Evolutionary conservation across 2,113 vertebrate species (phyloP).

Genomic region (Ancistrus triradiatus): DNA sequence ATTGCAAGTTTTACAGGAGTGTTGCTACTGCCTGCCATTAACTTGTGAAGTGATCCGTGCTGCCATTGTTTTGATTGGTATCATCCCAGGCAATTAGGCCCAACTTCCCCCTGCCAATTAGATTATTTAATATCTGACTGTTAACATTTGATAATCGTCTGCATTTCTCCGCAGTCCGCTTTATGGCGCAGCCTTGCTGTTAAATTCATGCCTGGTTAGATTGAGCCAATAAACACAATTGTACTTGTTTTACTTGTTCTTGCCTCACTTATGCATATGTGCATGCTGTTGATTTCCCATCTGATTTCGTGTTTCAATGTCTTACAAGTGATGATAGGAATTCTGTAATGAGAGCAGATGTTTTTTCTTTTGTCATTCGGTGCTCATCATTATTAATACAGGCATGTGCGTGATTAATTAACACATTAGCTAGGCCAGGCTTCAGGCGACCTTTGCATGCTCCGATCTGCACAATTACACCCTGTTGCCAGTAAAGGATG

Average conservation of each 20-base stretch:
- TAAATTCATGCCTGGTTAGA: slow-evolving; percentile 46
- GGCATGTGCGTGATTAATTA: slow-evolving; percentile 25
- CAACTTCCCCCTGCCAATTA: slow-evolving; percentile 47
- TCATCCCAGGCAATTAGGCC: slow-evolving; percentile 44
- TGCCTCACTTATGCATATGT: slow-evolving; percentile 1
- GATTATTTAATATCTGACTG: slow-evolving; percentile 42
- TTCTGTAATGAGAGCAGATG: slow-evolving; percentile 28
- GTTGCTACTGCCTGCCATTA: slow-evolving; percentile 46
- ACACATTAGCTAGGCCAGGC: slow-evolving; percentile 32
- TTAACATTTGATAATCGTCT: slow-evolving; percentile 44
- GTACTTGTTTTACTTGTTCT: slow-evolving; percentile 30
- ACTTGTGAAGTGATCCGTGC: slow-evolving; percentile 46
- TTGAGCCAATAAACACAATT: slow-evolving; percentile 27
- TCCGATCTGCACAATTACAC: slow-evolving; percentile 23
- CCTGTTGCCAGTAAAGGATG: slow-evolving; percentile 8
- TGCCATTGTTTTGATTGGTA: slow-evolving; percentile 50
- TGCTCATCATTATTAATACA: slow-evolving; percentile 29
- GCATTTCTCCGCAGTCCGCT: slow-evolving; percentile 22
- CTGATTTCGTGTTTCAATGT: slow-evolving; percentile 4
- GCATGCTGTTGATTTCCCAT: slow-evolving; percentile 12
- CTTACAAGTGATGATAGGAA: slow-evolving; percentile 14
- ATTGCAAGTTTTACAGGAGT: slow-evolving; percentile 51
- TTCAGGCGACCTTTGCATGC: slow-evolving; percentile 28
- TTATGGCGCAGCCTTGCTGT: slow-evolving; percentile 22
- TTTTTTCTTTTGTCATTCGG: slow-evolving; percentile 11